Percentiles rank a stretch among this genome's conserved stretches.
phyloP scores from a whole-genome alignment of 2,797 vertebrate species.

The Xerus rutilus region DNA sequence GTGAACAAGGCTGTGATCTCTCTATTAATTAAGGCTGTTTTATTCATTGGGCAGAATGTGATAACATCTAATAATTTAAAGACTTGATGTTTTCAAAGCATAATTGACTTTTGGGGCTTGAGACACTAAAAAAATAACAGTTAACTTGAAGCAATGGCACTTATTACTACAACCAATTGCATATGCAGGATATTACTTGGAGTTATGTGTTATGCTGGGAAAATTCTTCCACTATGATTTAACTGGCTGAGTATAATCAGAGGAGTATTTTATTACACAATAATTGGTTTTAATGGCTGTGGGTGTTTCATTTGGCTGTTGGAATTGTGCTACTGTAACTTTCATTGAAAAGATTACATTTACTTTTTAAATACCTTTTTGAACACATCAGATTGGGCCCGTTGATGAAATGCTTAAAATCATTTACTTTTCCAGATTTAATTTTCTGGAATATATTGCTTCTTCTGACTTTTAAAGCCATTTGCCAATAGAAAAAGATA shows the following conservation, averaged over 20 bases:
- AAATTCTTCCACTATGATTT: constrained; percentile 46
- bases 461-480: constrained; percentile 26
- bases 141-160: constrained; percentile 48
- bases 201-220: neutral
- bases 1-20: constrained; percentile 57
- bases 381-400: constrained; percentile 13
- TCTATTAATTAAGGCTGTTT: constrained; percentile 70
- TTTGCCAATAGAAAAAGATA: constrained; percentile 2
- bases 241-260: constrained; percentile 54
- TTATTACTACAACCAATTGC: neutral
- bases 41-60: constrained; percentile 65
- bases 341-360: constrained; percentile 61
- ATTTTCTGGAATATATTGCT: constrained; percentile 3
- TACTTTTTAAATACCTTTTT: constrained; percentile 62
- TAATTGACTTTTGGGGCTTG: constrained; percentile 64
- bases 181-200: constrained; percentile 21
- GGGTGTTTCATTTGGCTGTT: constrained; percentile 59
- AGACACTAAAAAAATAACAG: constrained; percentile 18
- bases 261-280: constrained; percentile 59
- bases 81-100: constrained; percentile 66
- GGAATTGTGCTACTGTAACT: constrained; percentile 43
- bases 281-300: constrained; percentile 64
- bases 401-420: constrained; percentile 26
- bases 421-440: neutral
- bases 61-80: constrained; percentile 77